Conservation (phyloP, 2,888 invertebrate genomes). For the Xestoiulus laeticollis region DNA sequence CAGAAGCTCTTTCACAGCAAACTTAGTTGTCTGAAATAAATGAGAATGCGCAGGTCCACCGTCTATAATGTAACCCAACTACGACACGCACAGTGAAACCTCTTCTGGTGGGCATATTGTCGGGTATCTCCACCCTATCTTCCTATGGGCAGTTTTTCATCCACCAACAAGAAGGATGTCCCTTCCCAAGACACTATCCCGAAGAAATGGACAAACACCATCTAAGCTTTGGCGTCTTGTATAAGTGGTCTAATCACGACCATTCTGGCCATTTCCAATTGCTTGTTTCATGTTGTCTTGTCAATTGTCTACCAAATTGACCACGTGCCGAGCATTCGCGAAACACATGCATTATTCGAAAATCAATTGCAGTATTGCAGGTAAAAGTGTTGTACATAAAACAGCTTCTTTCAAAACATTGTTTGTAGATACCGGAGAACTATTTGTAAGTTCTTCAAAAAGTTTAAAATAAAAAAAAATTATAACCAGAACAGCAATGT, state of each 20-base stretch:
- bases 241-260: neutral
- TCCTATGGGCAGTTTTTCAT: neutral
- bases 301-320: neutral
- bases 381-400: neutral
- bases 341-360: neutral
- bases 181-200: neutral
- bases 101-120: neutral
- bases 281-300: neutral
- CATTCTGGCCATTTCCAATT: neutral
- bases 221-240: neutral
- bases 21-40: conserved; percentile 34
- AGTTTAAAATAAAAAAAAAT: too few relatives aligned
- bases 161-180: neutral
- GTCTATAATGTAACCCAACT: neutral
- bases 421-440: too few relatives aligned
- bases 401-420: neutral
- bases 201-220: neutral
- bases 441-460: too few relatives aligned
- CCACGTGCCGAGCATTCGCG: neutral
- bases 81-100: neutral
- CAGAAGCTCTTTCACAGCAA: conserved; percentile 11
- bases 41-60: neutral
- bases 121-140: neutral
- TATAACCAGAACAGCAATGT: too few relatives aligned
- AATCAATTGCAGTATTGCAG: neutral